These are phyloP conservation scores for Chloroclystis v-ata DNA, from an alignment of 2,888 invertebrate genomes.

Conservation along the genomic window DNA sequence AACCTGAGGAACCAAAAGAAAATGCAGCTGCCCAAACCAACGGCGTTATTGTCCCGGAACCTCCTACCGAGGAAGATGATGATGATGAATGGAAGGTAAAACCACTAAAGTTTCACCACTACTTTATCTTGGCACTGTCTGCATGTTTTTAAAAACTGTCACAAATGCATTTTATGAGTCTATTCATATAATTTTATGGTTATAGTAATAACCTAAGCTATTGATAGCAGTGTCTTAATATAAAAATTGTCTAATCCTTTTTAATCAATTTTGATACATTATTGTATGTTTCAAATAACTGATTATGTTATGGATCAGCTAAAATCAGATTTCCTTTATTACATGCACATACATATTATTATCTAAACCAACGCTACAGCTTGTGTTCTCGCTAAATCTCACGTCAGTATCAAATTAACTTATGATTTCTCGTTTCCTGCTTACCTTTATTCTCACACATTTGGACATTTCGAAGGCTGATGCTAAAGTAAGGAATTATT, in stretches of 20 bases:
- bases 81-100: conserved; percentile 83
- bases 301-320: too few relatives aligned
- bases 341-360: too few relatives aligned
- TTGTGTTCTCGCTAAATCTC: conserved; percentile 13
- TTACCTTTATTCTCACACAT: conserved; percentile 20
- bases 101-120: too few relatives aligned
- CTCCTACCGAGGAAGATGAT: conserved; percentile 65
- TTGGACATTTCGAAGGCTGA: conserved; percentile 22
- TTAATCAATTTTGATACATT: too few relatives aligned
- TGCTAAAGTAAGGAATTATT: conserved; percentile 17
- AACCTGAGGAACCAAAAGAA: conserved; percentile 70
- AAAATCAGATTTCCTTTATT: background rate
- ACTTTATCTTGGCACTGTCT: background rate
- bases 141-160: too few relatives aligned
- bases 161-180: too few relatives aligned
- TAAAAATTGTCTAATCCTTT: too few relatives aligned
- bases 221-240: too few relatives aligned
- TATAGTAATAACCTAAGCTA: too few relatives aligned
- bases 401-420: conserved; percentile 10
- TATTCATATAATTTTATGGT: too few relatives aligned
- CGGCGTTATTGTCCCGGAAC: conserved; percentile 61
- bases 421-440: conserved; percentile 21
- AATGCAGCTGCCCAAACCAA: conserved; percentile 52
- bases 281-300: too few relatives aligned
- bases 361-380: background rate